Base-by-base conservation (phyloP, 2,113 vertebrate genomes). In the Pluvialis apricaria region DNA sequence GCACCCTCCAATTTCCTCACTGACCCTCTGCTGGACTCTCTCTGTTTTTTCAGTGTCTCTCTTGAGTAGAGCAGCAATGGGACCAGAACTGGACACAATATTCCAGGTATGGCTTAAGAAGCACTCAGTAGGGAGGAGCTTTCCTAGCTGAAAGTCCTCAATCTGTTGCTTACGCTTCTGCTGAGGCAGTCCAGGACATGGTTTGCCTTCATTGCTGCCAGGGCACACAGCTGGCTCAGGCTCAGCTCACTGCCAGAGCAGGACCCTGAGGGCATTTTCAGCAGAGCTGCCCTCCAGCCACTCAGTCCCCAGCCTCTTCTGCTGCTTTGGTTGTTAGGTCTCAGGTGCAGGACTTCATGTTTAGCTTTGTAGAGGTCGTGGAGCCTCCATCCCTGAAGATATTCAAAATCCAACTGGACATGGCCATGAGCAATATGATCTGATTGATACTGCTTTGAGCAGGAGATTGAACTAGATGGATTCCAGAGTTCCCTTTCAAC, bases 211-310 rank as follows among this genome's bases (percentile, higher is more conserved):
- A 11, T 0, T 28, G 28, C 40, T 70, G 29, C 49, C 10, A 65
- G 58, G 11, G 25, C 44, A 21, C 60, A 18, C 2, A 26, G 25
- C 24, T 68, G 36, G 42, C 47, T 87, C 47, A 31, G 26, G 57
- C 34, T 66, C 57, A 82, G 40, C 38, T 54, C 52, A 28, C 25
- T 47, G n/a, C n/a, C 21, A n/a, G n/a, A 68, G 2, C 0, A 1
- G 47, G 18, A 76, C n/a, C 28, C 18, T n/a, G 0, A 0, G 22
- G n/a, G 15, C 3, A 8, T 55, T 80, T 68, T 24, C 62, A 51
- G 68, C 11, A 38, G 40, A 70, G 29, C 9, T 83, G 24, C 10
- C 13, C 44, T 73, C 25, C 60, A 77, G 13, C 8, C 11, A 66
- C 31, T 62, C 47, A 57, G 45, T 25, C 55, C 7, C 11, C 32